phyloP scores from a whole-genome alignment of 2,113 vertebrate genomes.

The Lasiurus cinereus region DNA sequence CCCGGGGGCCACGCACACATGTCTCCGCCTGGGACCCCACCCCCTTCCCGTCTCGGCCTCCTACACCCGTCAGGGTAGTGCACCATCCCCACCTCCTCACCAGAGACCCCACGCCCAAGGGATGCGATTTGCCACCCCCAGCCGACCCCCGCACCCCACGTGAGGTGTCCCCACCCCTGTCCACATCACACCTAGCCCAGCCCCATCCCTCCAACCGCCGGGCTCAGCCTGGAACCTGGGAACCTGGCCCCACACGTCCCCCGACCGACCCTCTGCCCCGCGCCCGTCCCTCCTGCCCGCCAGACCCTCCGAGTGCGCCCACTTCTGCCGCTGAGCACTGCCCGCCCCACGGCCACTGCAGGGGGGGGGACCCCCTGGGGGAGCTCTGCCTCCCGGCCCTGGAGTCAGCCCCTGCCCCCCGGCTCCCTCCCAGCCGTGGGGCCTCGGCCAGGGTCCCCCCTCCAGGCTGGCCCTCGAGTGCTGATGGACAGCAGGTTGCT shows the following conservation, averaged over 20 bases:
- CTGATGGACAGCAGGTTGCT: too few species aligned
- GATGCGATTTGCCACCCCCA: too few species aligned
- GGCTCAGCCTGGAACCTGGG: background rate
- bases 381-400: background rate
- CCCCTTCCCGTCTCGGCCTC: accelerated
- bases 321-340: background rate
- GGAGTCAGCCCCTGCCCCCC: too few species aligned
- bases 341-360: too few species aligned
- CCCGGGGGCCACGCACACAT: accelerated
- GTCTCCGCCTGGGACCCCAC: background rate
- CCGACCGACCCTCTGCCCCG: accelerated
- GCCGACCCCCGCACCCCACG: too few species aligned
- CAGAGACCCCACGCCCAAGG: too few species aligned
- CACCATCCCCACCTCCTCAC: too few species aligned
- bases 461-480: too few species aligned
- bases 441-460: too few species aligned
- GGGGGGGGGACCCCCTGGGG: background rate
- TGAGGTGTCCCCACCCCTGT: background rate
- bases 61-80: background rate
- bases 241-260: accelerated
- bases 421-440: too few species aligned
- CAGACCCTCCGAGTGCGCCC: accelerated
- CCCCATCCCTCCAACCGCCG: too few species aligned
- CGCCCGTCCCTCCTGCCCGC: accelerated
- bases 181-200: background rate